These are phyloP conservation scores for Monochamus alternatus DNA, from an alignment of 2,888 invertebrate species.

Conservation along the genomic window DNA sequence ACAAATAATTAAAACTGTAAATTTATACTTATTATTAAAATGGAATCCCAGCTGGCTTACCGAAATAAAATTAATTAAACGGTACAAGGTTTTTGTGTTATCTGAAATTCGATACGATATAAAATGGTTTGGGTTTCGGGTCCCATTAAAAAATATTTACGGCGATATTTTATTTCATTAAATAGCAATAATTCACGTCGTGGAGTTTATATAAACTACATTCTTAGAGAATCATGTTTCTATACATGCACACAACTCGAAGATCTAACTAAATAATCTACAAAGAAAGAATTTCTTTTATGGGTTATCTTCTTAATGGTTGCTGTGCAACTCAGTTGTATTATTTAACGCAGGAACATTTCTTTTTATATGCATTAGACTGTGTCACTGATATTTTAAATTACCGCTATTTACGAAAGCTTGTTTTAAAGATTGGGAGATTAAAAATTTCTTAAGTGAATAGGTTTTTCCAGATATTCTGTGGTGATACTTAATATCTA, in stretches of 20 bases:
- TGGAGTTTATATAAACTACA: conserved; percentile 32
- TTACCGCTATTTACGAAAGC: too few species aligned
- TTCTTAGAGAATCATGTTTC: conserved; percentile 36
- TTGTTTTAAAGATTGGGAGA: too few species aligned
- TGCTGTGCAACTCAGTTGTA: conserved; percentile 30
- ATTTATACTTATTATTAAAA: conserved; percentile 24
- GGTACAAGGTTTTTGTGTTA: conserved; percentile 21
- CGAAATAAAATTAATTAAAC: conserved; percentile 28
- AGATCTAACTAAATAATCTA: conserved; percentile 36
- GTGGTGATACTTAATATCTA: too few species aligned
- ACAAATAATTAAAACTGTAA: conserved; percentile 22
- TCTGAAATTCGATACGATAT: conserved; percentile 37
- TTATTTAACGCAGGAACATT: not conserved
- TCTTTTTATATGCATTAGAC: too few species aligned
- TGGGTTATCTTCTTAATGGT: conserved; percentile 41
- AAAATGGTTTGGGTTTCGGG: conserved; percentile 37
- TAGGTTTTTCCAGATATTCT: too few species aligned
- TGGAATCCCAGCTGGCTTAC: conserved; percentile 30
- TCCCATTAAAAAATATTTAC: conserved; percentile 49
- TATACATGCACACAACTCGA: conserved; percentile 28
- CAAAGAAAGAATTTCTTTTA: conserved; percentile 47
- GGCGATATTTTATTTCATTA: conserved; percentile 48
- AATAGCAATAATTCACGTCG: conserved; percentile 44
- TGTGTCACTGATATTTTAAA: too few species aligned
- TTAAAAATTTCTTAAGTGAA: too few species aligned